phyloP scores from a whole-genome alignment of 2,797 vertebrate species.

The Kryptolebias ocellatus region DNA sequence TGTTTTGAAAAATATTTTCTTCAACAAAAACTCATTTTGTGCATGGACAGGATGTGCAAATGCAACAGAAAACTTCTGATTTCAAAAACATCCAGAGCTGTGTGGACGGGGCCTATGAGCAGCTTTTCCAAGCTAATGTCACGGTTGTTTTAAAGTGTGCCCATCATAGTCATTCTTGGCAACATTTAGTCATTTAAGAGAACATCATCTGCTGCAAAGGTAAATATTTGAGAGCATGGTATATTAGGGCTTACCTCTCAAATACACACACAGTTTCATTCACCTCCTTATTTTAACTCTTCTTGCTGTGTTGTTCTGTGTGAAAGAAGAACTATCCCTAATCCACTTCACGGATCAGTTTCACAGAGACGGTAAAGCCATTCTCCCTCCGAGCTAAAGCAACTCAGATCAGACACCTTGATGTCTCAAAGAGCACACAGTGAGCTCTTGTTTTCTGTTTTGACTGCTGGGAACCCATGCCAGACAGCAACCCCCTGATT shows the following conservation, averaged over 20 bases:
- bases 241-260: constrained; percentile 28
- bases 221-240: constrained; percentile 23
- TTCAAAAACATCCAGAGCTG: too few relatives aligned
- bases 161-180: neutral
- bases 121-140: neutral
- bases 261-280: constrained; percentile 56
- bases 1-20: too few relatives aligned
- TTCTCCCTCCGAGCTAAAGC: constrained; percentile 80
- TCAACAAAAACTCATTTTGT: too few relatives aligned
- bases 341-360: constrained; percentile 83
- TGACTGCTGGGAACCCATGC: constrained; percentile 81
- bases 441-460: constrained; percentile 85
- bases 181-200: constrained; percentile 17
- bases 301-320: constrained; percentile 80
- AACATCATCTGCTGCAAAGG: constrained; percentile 20
- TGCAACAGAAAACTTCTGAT: too few relatives aligned
- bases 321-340: constrained; percentile 84
- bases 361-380: constrained; percentile 81
- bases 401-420: constrained; percentile 84
- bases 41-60: too few relatives aligned
- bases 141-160: constrained; percentile 3
- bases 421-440: constrained; percentile 83
- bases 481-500: constrained; percentile 78
- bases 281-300: constrained; percentile 69
- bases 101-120: neutral